A percentile compares a stretch with the other conserved stretches of the same genome.
These are phyloP conservation scores for Idaea dimidiata DNA, from an alignment of 2,888 invertebrate genomes.

Conservation along the genomic window DNA sequence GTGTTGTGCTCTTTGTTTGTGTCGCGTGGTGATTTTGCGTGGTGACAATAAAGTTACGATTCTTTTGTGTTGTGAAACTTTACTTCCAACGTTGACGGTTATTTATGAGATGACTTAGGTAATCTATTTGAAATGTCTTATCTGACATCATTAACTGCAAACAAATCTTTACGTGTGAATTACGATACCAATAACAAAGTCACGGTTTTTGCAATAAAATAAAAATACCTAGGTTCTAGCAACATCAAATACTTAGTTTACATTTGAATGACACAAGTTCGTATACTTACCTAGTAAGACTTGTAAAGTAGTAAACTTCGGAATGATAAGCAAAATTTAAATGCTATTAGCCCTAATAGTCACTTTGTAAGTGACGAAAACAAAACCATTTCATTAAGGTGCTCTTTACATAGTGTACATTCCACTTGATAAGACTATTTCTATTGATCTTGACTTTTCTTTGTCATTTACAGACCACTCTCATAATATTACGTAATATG, in stretches of 20 bases:
- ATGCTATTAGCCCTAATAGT: conserved; percentile 42
- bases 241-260: background rate
- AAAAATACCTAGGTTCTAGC: background rate
- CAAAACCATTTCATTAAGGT: conserved; percentile 16
- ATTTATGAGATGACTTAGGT: conserved; percentile 45
- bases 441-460: background rate
- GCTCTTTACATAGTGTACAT: background rate
- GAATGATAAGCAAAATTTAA: conserved; percentile 36
- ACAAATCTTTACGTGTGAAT: conserved; percentile 9
- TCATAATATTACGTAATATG: too few species aligned
- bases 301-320: conserved; percentile 9
- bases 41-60: conserved; percentile 49
- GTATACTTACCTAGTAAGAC: too few species aligned
- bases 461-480: background rate
- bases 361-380: conserved; percentile 29
- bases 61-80: conserved; percentile 66
- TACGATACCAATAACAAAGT: conserved; percentile 21
- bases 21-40: conserved; percentile 47
- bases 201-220: conserved; percentile 11
- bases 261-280: background rate
- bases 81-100: conserved; percentile 51
- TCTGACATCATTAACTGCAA: conserved; percentile 37
- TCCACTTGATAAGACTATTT: background rate
- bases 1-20: conserved; percentile 60
- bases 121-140: conserved; percentile 56